Percentiles rank a stretch among this genome's conserved stretches.
These are phyloP conservation scores for Cancer borealis DNA, from an alignment of 2,888 invertebrate species.

Conservation along the genomic window DNA sequence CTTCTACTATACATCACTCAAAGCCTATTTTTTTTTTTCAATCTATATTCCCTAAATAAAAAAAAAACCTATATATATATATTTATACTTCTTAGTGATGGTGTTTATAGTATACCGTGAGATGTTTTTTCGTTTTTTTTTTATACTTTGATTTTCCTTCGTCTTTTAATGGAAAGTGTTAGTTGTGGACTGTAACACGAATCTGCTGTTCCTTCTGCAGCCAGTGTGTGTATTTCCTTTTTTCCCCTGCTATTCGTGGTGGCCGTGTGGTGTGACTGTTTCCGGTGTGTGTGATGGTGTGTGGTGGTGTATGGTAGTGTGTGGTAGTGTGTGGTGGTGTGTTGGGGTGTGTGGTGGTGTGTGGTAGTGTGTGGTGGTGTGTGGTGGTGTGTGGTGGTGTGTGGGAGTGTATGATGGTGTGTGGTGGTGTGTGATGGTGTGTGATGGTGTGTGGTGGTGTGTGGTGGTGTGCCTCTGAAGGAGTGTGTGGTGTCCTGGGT, in stretches of 20 bases:
- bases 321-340: too few species aligned
- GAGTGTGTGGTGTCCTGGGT: background rate
- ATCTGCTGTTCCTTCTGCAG: slow-evolving; percentile 4
- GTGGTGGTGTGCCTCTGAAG: too few species aligned
- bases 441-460: background rate
- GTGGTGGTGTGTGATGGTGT: background rate
- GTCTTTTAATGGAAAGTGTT: slow-evolving; percentile 13
- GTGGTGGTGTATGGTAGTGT: background rate
- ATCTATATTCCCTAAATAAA: background rate
- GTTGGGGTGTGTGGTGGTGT: too few species aligned
- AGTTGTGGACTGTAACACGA: background rate
- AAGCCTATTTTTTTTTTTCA: background rate
- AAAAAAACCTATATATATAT: background rate
- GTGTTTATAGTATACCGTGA: slow-evolving; percentile 20
- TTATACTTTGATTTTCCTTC: background rate
- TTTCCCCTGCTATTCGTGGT: background rate
- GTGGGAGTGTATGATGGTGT: background rate
- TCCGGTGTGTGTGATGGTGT: background rate
- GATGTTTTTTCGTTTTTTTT: background rate
- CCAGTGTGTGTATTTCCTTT: background rate
- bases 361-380: background rate
- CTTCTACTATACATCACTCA: background rate
- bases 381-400: background rate
- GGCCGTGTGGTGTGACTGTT: background rate
- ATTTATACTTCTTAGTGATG: slow-evolving; percentile 7